Base-by-base conservation (phyloP, 1,140 invertebrate genomes). In the Lerema accius region DNA sequence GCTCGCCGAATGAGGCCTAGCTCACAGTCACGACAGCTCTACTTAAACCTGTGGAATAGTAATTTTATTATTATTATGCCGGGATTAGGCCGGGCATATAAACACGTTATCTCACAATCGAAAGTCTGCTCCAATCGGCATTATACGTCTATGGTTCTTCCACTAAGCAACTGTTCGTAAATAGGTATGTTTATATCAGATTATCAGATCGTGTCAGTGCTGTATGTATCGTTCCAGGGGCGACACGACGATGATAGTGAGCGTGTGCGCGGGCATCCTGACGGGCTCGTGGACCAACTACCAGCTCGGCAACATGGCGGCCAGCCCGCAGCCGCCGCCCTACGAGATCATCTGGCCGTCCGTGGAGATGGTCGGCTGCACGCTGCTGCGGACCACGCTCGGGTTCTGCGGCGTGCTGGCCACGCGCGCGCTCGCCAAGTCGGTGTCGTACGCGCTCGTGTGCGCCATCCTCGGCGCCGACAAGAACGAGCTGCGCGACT, bases 231-330 rank as follows among this genome's bases (percentile, higher is more conserved):
- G n/a, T n/a, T n/a, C 3, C 83, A 96, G 97, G 80, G 96, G 96
- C 17, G 97, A 98, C 83, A 97, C 97, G 0, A 94, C 96, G 5
- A 94, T 96, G 90, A 95, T 97, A 50, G 89, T 98, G 42, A 95
- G 95, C 15, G 95, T 96, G 4, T 94, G 94, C 62, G 93, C 94
- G n/a, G 97, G 97, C 35, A 91, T 97, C 48, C 92, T 95, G 43
- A 86, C 94, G 5, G 97, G 96, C n/a, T 93, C 95, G 1, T 98
- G 96, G 96, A 88, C 96, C 3, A 96, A 97, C 90, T 97, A 94
- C 82, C 95, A 95, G 80, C 91, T 94, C 11, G 95, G 96, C 17
- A 91, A 94, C 60, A 94, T 96, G 89, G 78, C 84, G 6, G 90
- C 92, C 23, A 91, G 93, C 15, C 35, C 13, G 62, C 81, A 4